Evolutionary conservation across 2,113 vertebrate species (phyloP), one percentile per base, ranked within the genome.

Genomic region (Gavia stellata): DNA sequence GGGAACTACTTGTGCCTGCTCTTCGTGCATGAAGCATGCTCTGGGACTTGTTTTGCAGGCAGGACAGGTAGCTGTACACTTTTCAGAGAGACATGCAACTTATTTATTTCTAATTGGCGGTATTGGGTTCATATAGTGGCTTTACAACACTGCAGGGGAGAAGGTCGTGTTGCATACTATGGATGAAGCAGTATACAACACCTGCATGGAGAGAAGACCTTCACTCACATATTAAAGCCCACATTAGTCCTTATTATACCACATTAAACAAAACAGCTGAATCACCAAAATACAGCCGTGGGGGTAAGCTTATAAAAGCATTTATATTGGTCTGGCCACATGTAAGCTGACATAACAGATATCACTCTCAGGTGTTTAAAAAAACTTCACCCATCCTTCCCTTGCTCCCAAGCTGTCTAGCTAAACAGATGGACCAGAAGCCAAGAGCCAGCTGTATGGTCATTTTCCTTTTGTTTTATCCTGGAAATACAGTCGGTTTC

Each of bases 121-220:
- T 38, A 1, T 4, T 10, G 33, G 38, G 56, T 29, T 55, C 19
- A 7, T 24, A 6, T 1, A 11, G 52, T 7, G 36, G 24, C 61
- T 82, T 72, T 67, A 14, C 3, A 14, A 7, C 26, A 29, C 40
- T 1, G 3, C 56, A 52, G 31, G n/a, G 36, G 42, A 42, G 50
- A 15, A 38, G 47, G 15, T 36, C 2, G 0, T 15, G 16, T 23
- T 56, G 34, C 0, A 0, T 38, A 8, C 55, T 23, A 7, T 3
- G 31, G 65, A 33, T 71, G 81, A 58, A 79, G 66, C n/a, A 61
- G 24, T 10, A 3, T 24, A 17, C 12, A 72, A 17, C 14, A 34
- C 19, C 72, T 86, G 31, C 31, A 1, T 12, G 72, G 47, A 67
- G 15, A 7, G 9, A 26, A 80, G 52, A 75, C 25, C 31, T 83